Base-by-base conservation (phyloP, 1,140 invertebrate genomes). In the Cotesia typhae region DNA sequence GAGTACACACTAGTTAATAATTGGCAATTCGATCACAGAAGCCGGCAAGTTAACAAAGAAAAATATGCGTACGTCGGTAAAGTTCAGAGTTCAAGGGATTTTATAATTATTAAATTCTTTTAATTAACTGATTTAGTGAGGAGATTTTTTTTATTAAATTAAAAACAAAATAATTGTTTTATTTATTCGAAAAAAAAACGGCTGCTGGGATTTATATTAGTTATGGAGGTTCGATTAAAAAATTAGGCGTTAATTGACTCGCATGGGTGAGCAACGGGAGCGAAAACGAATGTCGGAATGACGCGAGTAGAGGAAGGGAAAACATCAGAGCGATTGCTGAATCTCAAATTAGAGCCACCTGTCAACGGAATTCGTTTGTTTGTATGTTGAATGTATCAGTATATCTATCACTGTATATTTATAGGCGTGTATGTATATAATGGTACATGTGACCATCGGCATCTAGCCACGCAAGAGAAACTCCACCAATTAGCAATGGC, bases 401-500 rank as follows among this genome's bases (percentile, higher is more conserved):
- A 47, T 47, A 47, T 47, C 10, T 47, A 10, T 47, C 2, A 9
- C 10, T 47, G 41, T 47, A 47, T 47, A 47, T 47, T 6, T 7
- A 47, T 47, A 47, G 5, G 9, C 4, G 38, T 41, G 4, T 41
- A 3, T 47, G 41, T 47, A 3, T 47, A 47, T 47, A 47, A 47
- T 47, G 10, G 41, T 47, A 47, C 67, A 20, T 53, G 37, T 14
- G 14, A 36, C 70, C 57, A 53, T 65, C 36, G 37, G 59, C 41
- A 47, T 47, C 41, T 67, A 63, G 66, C 64, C 53, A 71, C 17
- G 57, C 53, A 73, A 76, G 67, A 76, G 73, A 75, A 59, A 70
- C 69, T 76, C 47, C 41, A 76, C 80, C 81, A 78, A 82, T 81
- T 82, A 77, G 80, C 77, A 76, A 76, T 20, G 72, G 61, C 52